Base-by-base conservation (phyloP, 2,888 invertebrate genomes). In the Eilema griseolum region DNA sequence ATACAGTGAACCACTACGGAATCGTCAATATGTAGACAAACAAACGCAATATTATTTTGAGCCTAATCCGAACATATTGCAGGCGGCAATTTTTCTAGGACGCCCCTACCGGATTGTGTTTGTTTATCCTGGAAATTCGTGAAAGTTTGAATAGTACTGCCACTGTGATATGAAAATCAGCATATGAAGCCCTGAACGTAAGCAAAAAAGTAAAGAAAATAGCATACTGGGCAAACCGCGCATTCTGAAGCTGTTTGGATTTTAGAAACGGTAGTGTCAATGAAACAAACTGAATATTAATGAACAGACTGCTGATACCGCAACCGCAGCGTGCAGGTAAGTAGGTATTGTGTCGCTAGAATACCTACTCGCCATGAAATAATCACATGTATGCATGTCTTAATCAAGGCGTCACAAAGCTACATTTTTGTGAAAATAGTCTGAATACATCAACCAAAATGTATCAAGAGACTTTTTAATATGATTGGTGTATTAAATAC, bases 21-120 rank as follows among this genome's bases (percentile, higher is more conserved):
- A 16, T 23, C 57, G 31, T 65, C 77, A 80, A 82, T 81, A 79
- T 73, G 73, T 78, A 28, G 78, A 80, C 83, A 84, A 85, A 85
- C 81, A 82, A 79, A 83, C 80, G 82, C 81, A 85, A 88, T 90
- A 90, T 91, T 89, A 90, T 91, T 92, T 92, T 90, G 90, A 92
- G 23, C 41, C 61, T 66, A 93, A 93, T 92, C 93, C 92, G 87
- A 80, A 87, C 92, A 94, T 93, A 93, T 94, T 93, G 94, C 93
- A 91, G 74, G 88, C 93, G 92, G 84, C 82, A 85, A 85, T 80
- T 87, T 88, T 86, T 86, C 85, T 85, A 88, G 86, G 77, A 78
- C 83, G 83, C 77, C 81, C 74, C 73, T 82, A 76, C 75, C 76
- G 66, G 31, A 81, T 81, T 89, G 87, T 90, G 88, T 90, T 88